Percentiles rank a stretch among this genome's conserved stretches.
Evolutionary conservation across 2,797 vertebrate species (phyloP).

Genomic region (Naso thynnoides): DNA sequence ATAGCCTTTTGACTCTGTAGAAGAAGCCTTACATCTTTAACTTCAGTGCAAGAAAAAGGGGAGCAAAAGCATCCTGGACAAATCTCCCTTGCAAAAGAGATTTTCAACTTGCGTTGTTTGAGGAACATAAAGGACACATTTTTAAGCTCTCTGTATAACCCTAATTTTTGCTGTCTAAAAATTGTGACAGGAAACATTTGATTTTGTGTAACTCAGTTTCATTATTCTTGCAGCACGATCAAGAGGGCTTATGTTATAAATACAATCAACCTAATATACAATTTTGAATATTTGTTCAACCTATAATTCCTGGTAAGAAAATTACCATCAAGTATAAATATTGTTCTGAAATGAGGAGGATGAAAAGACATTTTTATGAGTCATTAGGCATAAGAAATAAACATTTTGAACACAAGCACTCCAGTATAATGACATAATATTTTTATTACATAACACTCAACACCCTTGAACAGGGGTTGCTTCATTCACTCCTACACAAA

Average conservation of each 20-base stretch:
- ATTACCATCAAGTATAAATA: not conserved
- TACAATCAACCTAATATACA: too few relatives aligned
- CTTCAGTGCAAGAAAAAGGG: not conserved
- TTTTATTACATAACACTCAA: slow-evolving; percentile 13
- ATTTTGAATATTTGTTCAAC: not conserved
- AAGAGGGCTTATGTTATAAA: too few relatives aligned
- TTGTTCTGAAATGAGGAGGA: not conserved
- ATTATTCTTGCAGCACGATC: not conserved
- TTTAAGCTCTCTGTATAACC: not conserved
- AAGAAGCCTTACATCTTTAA: not conserved
- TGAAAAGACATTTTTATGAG: not conserved
- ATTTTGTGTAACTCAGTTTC: not conserved
- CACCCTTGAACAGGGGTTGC: not conserved
- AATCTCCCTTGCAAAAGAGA: not conserved
- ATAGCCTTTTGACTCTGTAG: not conserved
- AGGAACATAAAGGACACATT: too few relatives aligned
- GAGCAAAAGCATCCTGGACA: not conserved
- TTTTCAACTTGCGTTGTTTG: not conserved
- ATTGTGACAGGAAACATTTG: not conserved
- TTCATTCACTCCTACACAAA: slow-evolving; percentile 6
- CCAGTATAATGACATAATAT: not conserved
- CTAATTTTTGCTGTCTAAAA: not conserved
- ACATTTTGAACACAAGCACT: not conserved
- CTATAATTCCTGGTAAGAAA: not conserved
- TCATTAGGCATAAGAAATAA: not conserved